Conservation (phyloP, 2,888 invertebrate species). For the Carcina quercana region DNA sequence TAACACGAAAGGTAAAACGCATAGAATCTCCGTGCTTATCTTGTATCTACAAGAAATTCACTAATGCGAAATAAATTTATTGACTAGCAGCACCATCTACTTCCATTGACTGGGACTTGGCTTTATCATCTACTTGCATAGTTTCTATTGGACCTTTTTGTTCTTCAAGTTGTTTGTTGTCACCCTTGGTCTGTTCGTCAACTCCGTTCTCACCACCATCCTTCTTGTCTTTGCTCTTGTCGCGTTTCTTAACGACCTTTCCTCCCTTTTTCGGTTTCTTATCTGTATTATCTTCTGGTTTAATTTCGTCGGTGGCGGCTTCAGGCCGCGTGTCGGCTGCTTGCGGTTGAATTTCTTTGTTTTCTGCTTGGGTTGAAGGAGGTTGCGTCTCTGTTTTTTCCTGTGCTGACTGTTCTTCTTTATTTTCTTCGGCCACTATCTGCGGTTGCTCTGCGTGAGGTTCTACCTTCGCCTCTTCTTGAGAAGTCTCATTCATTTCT, state of each 20-base stretch:
- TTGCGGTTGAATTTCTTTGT: slow-evolving; percentile 12
- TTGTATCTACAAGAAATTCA: slow-evolving; percentile 33
- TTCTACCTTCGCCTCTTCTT: slow-evolving; percentile 29
- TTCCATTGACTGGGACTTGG: slow-evolving; percentile 54
- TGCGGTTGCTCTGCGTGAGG: slow-evolving; percentile 17
- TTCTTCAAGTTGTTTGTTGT: slow-evolving; percentile 18
- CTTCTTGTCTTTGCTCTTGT: slow-evolving; percentile 32
- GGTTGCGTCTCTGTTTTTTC: slow-evolving; percentile 1
- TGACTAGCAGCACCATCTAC: slow-evolving; percentile 66
- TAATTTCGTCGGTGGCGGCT: slow-evolving; percentile 12
- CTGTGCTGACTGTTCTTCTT: slow-evolving; percentile 13
- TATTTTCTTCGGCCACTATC: slow-evolving; percentile 9
- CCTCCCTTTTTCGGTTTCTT: neutral
- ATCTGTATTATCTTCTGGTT: slow-evolving; percentile 13
- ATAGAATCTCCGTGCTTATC: too few species aligned
- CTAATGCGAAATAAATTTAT: slow-evolving; percentile 61
- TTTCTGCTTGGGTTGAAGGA: slow-evolving; percentile 7
- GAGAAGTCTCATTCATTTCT: slow-evolving; percentile 44
- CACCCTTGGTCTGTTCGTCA: slow-evolving; percentile 66
- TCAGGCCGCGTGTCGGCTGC: slow-evolving; percentile 19
- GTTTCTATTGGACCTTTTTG: slow-evolving; percentile 20
- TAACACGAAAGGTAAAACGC: slow-evolving; percentile 13
- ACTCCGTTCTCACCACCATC: slow-evolving; percentile 47
- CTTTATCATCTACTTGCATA: slow-evolving; percentile 47
- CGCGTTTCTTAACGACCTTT: slow-evolving; percentile 3